A percentile compares a stretch with the other conserved stretches of the same genome.
Evolutionary conservation across 2,888 invertebrate species (phyloP).

Genomic region (Eueremaeus valkanovi): DNA sequence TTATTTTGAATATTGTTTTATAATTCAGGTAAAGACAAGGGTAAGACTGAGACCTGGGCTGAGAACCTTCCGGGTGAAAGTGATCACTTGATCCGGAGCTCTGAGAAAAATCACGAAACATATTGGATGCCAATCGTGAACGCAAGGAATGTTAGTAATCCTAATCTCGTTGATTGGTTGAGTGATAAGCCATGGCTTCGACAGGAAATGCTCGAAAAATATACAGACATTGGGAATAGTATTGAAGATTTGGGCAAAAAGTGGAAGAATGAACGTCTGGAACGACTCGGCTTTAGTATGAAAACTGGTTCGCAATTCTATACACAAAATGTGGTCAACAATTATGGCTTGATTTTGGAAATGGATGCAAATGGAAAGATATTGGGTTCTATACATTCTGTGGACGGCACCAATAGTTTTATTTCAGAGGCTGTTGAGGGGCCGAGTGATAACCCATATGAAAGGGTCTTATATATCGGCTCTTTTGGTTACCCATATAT

Average conservation of each 20-base stretch:
- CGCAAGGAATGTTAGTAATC: slow-evolving; percentile 37
- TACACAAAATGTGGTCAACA: slow-evolving; percentile 26
- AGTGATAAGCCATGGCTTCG: slow-evolving; percentile 39
- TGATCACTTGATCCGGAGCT: slow-evolving; percentile 31
- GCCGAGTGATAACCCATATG: slow-evolving; percentile 38
- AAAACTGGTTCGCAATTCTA: slow-evolving; percentile 31
- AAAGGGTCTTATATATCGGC: slow-evolving; percentile 44
- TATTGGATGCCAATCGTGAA: slow-evolving; percentile 40
- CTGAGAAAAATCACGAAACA: slow-evolving; percentile 39
- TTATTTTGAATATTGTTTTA: too few species aligned
- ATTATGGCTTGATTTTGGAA: slow-evolving; percentile 41
- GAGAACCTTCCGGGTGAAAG: slow-evolving; percentile 39
- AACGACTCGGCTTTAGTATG: slow-evolving; percentile 32
- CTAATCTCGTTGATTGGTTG: slow-evolving; percentile 35
- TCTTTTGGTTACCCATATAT: slow-evolving; percentile 44
- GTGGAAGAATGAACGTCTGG: slow-evolving; percentile 26
- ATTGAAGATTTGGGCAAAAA: slow-evolving; percentile 37
- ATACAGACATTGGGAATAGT: slow-evolving; percentile 27
- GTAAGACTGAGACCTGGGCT: slow-evolving; percentile 39
- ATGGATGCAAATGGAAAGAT: slow-evolving; percentile 42
- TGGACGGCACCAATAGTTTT: slow-evolving; percentile 33
- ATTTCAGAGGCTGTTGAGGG: slow-evolving; percentile 40
- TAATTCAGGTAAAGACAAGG: slow-evolving; percentile 28
- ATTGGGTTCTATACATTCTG: slow-evolving; percentile 39
- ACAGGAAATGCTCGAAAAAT: slow-evolving; percentile 36